A percentile compares a stretch with the other conserved stretches of the same genome.
phyloP scores from a whole-genome alignment of 2,113 vertebrate genomes.

The Oryzias woworae region DNA sequence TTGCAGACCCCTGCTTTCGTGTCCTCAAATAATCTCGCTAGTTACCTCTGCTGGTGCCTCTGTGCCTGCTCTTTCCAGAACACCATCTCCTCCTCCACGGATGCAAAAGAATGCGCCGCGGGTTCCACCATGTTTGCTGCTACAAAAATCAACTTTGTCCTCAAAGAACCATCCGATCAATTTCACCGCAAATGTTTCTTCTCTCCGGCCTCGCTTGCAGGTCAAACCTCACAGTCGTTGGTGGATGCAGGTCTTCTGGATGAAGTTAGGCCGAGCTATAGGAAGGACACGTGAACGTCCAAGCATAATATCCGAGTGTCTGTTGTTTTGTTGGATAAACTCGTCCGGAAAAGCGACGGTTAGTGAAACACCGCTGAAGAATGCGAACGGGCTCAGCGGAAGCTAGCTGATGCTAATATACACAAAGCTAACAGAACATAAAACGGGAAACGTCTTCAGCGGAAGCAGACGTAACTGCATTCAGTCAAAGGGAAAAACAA shows the following conservation, averaged over 20 bases:
- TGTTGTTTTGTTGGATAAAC: too few relatives aligned
- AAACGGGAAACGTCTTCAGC: background rate
- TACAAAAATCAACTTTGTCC: background rate
- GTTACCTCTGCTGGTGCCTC: constrained; percentile 87
- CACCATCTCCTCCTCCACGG: constrained; percentile 83
- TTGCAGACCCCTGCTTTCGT: too few relatives aligned
- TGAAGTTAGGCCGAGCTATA: background rate
- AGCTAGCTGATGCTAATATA: constrained; percentile 51
- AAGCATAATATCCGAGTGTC: too few relatives aligned
- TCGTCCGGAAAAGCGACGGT: too few relatives aligned
- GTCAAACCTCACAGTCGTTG: background rate
- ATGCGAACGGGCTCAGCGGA: constrained; percentile 2
- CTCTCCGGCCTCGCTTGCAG: background rate
- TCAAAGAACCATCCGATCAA: too few relatives aligned
- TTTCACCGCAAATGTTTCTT: background rate
- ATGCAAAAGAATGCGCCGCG: constrained; percentile 77
- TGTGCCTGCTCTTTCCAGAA: constrained; percentile 90
- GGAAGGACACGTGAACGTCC: too few relatives aligned
- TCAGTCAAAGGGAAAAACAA: background rate
- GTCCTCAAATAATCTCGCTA: background rate
- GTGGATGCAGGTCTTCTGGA: constrained; percentile 12
- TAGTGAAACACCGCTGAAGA: too few relatives aligned
- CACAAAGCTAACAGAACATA: constrained; percentile 5
- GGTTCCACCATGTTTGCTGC: constrained; percentile 81
- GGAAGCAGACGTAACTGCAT: constrained; percentile 41